Base-by-base conservation (phyloP, 2,888 invertebrate genomes). In the Hemithea aestivaria region DNA sequence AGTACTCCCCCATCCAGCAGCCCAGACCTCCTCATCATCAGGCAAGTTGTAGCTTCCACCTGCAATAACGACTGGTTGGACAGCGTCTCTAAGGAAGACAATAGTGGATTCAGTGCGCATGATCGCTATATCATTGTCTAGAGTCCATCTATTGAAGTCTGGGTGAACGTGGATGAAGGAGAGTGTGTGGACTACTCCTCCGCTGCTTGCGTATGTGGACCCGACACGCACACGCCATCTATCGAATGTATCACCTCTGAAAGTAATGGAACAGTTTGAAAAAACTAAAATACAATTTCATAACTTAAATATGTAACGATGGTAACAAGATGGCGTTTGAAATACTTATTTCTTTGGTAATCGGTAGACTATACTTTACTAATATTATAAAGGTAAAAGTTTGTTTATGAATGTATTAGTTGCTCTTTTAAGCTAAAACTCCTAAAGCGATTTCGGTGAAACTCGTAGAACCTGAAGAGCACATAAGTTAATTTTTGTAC, bases 1-100 rank as follows among this genome's bases (percentile, higher is more conserved):
- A 33, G 51, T 66, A 6, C 40, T 10, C 2, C 79, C 79, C 77
- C 79, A 79, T 41, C 79, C 78, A 10, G 71, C 53, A 12, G 73
- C 72, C 66, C 64, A 71, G 1, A 77, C 72, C 1, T 39, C 44
- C 39, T 62, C 51, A 41, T 73, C 66, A 32, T 74, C 73, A 7
- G 11, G 47, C 0, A 73, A 41, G 20, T 49, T 45, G 46, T 75
- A 77, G 44, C 60, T 71, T 10, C 60, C 2, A 0, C 69, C 62
- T 8, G 59, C 42, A 16, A 58, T 53, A 6, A 35, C 30, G 34
- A 35, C 60, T 1, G 54, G 27, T 0, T 32, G 45, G 6, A 45
- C 45, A 0, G 16, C 22, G 1, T 39, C 37, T 30, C 37, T 50
- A 12, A 39, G 26, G 7, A 45, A 56, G 3, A n/a, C 6, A 2